Percentiles rank a stretch among this genome's conserved stretches.
These are phyloP conservation scores for Gnathonemus longibarbis DNA, from an alignment of 2,113 vertebrate species.

Conservation along the genomic window DNA sequence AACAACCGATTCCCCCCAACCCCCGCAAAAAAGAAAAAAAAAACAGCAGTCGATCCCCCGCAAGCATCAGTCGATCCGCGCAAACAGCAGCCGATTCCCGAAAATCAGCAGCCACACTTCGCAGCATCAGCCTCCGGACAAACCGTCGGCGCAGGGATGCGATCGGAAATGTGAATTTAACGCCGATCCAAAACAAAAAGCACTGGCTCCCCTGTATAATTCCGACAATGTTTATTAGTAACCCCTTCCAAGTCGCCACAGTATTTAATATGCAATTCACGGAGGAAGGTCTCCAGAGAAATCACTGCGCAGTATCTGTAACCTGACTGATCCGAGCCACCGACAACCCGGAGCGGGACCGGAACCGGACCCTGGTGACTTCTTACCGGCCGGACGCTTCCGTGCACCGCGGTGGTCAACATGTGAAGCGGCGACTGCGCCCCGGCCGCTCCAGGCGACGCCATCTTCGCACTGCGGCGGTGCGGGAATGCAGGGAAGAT, in stretches of 20 bases:
- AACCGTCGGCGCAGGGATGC: too few relatives aligned
- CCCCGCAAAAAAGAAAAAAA: background rate
- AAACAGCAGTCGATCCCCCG: background rate
- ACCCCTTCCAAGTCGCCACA: background rate
- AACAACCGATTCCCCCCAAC: background rate
- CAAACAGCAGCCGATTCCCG: background rate
- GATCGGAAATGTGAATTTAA: background rate
- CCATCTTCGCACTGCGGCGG: constrained; percentile 70
- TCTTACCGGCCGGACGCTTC: constrained; percentile 63
- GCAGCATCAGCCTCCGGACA: background rate
- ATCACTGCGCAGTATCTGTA: background rate
- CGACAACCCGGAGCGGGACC: background rate
- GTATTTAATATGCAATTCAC: background rate
- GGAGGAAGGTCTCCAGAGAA: background rate
- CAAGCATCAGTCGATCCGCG: background rate
- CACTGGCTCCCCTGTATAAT: background rate
- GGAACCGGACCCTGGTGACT: background rate
- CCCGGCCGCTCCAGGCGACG: constrained; percentile 68
- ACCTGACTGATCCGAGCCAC: background rate
- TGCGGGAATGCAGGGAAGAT: constrained; percentile 49
- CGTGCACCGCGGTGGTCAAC: constrained; percentile 54
- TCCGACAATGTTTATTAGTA: background rate
- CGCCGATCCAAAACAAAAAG: background rate
- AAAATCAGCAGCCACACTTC: background rate
- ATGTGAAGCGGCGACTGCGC: constrained; percentile 63